Base-by-base conservation (phyloP, 35 echinoderm and acorn worm species). In the Lytechinus pictus region DNA sequence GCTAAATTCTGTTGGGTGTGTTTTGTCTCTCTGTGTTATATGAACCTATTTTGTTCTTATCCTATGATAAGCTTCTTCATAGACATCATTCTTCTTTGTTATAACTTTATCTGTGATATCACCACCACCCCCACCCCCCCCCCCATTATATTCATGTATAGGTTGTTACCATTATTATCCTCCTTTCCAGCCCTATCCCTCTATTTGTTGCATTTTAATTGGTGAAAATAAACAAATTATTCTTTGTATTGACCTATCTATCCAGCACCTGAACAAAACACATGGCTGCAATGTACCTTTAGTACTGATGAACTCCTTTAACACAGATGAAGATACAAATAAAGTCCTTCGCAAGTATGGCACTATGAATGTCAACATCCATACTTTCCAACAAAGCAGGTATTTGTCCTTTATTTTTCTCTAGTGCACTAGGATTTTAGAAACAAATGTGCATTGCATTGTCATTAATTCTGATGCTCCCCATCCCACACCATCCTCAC, bases 221-320 rank as follows among this genome's bases (percentile, higher is more conserved):
- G 19, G 19, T 79, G 66, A 79, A 79, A 79, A 6, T 79, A 79
- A 79, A 24, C 6, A 6, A 79, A 79, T 79, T 79, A 1, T 24
- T 24, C 16, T 90, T 90, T 90, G 16, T 33, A 90, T 90, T 90
- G 4, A 29, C 86, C 14, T 95, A 24, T 24, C 10, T 95, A 24
- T 79, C 10, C 89, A 99, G 98, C 95, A 97, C 95, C 86, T 99
- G 58, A 99, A 99, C 86, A 98, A 99, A 86, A 96, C 91, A 54
- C 98, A 99, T 95, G 97, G 97, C 95, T 97, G 98, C 86, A 95
- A 96, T 57, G 98, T 99, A 16, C 98, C 98, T 7, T 86, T 99
- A 92, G 98, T 99, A 9, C 86, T 99, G 55, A 99, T 99, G 98
- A 99, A 99, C 92, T 99, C 98, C 27, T 99, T 99, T 95, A 99